Base-by-base conservation (phyloP, 2,888 invertebrate genomes). In the Anorthoa munda region DNA sequence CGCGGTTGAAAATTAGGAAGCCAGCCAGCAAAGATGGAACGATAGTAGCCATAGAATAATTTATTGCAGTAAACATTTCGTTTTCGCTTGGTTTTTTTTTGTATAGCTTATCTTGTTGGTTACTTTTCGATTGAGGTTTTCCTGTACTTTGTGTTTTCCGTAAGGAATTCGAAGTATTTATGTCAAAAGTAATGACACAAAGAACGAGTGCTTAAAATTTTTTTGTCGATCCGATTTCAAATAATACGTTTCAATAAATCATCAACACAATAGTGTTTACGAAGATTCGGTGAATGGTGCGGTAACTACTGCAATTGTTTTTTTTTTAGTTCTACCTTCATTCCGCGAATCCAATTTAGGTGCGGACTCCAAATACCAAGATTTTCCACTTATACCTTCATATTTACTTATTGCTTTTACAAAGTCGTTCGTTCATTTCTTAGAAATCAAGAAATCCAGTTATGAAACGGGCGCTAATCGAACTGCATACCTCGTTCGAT, bases 401-500 rank as follows among this genome's bases (percentile, higher is more conserved):
- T 80, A 72, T 79, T 76, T 77, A 72, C 69, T 77, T 77, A 78
- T 78, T 75, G 61, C 73, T 72, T 76, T 71, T 45, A 74, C 55
- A 75, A 78, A 83, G 66, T 79, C 46, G 61, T 72, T 69, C 80
- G 50, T 84, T 70, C 65, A 82, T 86, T 84, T 81, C 77, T 75
- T 39, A 67, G 76, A 84, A 69, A n/a, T 75, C 64, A 39, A 73
- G 79, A 81, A 79, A 86, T 77, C 61, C 77, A 75, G 85, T 84
- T 84, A 86, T 83, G 74, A 81, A 83, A 84, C 66, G 68, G 63
- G 75, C 68, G 75, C 72, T 86, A 86, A 86, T 86, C 83, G 79
- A 80, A 79, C 81, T 79, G 83, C 79, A 83, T 81, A 76, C 55
- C 75, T 74, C 77, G 78, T 77, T 77, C 73, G 66, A 70, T 70